Evolutionary conservation across 2,888 invertebrate genomes (phyloP).

Genomic region (Machimus atricapillus): DNA sequence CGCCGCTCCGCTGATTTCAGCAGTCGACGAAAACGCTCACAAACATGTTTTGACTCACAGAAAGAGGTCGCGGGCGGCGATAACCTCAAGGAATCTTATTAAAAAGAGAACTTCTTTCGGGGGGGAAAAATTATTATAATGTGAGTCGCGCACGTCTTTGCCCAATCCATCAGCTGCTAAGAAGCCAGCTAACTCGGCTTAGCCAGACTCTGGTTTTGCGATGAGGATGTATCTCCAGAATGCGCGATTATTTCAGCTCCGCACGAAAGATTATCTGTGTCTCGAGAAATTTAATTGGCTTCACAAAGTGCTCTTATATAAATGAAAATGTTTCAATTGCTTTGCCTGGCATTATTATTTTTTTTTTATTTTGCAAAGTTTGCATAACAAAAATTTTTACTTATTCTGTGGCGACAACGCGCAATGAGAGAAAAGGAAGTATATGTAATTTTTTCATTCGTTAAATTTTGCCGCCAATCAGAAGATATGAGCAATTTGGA

Average conservation of each 20-base stretch:
- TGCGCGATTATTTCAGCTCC: not conserved
- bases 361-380: not conserved
- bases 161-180: not conserved
- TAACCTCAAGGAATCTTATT: constrained; percentile 5
- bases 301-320: not conserved
- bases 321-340: not conserved
- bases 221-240: not conserved
- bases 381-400: not conserved
- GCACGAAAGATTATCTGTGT: not conserved
- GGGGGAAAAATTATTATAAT: not conserved
- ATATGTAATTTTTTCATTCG: not conserved
- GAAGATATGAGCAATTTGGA: not conserved
- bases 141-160: not conserved
- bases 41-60: constrained; percentile 39
- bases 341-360: not conserved
- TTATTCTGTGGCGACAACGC: not conserved
- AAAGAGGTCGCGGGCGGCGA: constrained; percentile 4
- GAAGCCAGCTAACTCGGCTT: not conserved
- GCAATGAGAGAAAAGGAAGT: not conserved
- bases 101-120: not conserved
- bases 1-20: not conserved
- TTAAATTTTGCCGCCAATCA: not conserved
- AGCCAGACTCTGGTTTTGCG: not conserved
- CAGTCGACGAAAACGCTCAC: not conserved
- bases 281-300: not conserved